Conservation (phyloP, 2,888 invertebrate species). For the Tuberolachnus salignus region DNA sequence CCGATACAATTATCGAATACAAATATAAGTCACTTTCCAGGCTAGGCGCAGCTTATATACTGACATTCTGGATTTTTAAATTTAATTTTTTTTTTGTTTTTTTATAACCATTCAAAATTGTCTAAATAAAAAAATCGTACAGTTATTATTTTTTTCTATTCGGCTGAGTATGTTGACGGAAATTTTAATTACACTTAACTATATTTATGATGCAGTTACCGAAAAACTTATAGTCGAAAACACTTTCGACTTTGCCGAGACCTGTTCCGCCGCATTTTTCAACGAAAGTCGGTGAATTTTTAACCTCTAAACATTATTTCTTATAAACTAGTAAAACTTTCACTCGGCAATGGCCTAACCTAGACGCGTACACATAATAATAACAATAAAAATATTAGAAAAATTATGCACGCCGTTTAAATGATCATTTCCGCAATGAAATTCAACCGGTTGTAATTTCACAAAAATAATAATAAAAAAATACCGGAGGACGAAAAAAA, state of each 20-base stretch:
- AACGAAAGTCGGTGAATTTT: not conserved
- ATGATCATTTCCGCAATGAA: too few relatives aligned
- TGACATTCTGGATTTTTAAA: too few relatives aligned
- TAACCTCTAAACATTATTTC: conserved; percentile 6
- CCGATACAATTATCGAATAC: too few relatives aligned
- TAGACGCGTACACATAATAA: not conserved
- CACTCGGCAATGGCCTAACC: not conserved
- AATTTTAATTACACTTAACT: not conserved
- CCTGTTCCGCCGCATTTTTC: not conserved
- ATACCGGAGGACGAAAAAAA: too few relatives aligned
- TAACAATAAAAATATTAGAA: not conserved
- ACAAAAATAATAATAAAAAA: too few relatives aligned
- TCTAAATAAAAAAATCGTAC: too few relatives aligned
- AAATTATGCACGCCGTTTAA: not conserved
- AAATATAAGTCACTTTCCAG: too few relatives aligned
- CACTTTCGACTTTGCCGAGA: not conserved
- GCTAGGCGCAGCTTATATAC: too few relatives aligned
- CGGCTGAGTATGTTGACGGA: not conserved
- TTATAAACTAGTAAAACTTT: conserved; percentile 15
- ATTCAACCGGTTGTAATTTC: too few relatives aligned
- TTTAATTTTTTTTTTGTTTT: too few relatives aligned
- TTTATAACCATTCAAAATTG: too few relatives aligned
- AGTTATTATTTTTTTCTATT: not conserved
- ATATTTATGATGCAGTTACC: not conserved
- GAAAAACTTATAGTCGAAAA: conserved; percentile 21